phyloP scores from a whole-genome alignment of 2,113 vertebrate genomes.

The Piaya cayana region DNA sequence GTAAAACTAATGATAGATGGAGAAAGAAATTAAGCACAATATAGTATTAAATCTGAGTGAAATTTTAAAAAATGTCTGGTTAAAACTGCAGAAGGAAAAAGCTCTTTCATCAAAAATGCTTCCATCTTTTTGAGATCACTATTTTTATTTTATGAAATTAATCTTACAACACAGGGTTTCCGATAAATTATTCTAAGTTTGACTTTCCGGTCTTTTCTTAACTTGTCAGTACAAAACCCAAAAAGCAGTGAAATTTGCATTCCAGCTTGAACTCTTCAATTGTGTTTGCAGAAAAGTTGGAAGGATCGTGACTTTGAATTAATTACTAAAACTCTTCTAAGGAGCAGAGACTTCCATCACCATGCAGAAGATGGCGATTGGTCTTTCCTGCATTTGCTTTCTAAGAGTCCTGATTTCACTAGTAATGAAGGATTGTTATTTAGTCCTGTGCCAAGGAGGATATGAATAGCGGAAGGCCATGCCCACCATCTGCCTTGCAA shows the following conservation, averaged over 20 bases:
- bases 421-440: background rate
- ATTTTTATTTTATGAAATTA: slow-evolving; percentile 36
- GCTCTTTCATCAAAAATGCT: background rate
- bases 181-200: background rate
- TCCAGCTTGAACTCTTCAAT: background rate
- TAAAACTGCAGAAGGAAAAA: background rate
- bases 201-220: slow-evolving; percentile 1
- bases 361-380: background rate
- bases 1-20: background rate
- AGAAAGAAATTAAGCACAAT: background rate
- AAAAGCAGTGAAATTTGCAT: slow-evolving; percentile 5
- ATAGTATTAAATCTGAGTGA: background rate
- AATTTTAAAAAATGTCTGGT: background rate
- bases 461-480: background rate
- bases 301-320: background rate
- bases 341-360: background rate
- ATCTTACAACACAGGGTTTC: background rate
- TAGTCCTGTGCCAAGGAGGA: background rate
- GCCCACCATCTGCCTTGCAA: background rate
- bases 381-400: background rate
- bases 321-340: background rate
- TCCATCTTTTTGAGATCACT: background rate
- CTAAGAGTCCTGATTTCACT: background rate
- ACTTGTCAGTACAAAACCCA: background rate
- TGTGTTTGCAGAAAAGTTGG: slow-evolving; percentile 9